These are phyloP conservation scores for Atta cephalotes DNA, from an alignment of 1,140 invertebrate genomes.

Conservation along the genomic window DNA sequence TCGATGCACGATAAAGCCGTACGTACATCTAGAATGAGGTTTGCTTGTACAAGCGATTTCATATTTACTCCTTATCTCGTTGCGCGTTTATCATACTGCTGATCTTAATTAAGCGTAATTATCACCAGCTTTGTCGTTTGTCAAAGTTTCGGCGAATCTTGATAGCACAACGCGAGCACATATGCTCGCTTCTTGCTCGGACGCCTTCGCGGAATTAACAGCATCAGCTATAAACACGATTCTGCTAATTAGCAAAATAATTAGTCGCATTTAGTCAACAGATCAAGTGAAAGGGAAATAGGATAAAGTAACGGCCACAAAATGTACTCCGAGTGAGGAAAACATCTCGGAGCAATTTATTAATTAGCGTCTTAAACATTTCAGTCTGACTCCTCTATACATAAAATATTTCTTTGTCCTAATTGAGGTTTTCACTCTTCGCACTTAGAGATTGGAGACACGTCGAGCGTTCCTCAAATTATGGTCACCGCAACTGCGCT, in stretches of 20 bases:
- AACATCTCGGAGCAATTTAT: neutral
- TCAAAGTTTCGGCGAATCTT: slow-evolving; percentile 49
- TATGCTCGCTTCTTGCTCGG: slow-evolving; percentile 22
- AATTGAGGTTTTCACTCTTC: neutral
- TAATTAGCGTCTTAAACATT: neutral
- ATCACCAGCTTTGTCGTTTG: slow-evolving; percentile 51
- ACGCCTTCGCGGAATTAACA: slow-evolving; percentile 23
- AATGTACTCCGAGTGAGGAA: neutral
- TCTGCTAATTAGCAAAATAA: slow-evolving; percentile 26
- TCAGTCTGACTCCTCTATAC: neutral
- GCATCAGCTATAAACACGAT: neutral
- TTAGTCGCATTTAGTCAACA: neutral
- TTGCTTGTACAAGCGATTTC: slow-evolving; percentile 39
- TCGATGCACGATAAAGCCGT: slow-evolving; percentile 53
- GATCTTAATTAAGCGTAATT: slow-evolving; percentile 61
- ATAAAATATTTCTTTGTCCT: neutral
- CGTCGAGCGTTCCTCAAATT: neutral
- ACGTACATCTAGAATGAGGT: neutral
- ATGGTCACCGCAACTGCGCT: neutral
- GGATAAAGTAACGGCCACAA: neutral
- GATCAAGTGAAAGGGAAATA: neutral
- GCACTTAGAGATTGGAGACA: neutral
- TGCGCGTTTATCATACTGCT: slow-evolving; percentile 18
- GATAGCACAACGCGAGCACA: slow-evolving; percentile 39
- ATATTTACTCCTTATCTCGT: slow-evolving; percentile 58